Conservation (phyloP, 2,113 vertebrate species). For the Merops nubicus region DNA sequence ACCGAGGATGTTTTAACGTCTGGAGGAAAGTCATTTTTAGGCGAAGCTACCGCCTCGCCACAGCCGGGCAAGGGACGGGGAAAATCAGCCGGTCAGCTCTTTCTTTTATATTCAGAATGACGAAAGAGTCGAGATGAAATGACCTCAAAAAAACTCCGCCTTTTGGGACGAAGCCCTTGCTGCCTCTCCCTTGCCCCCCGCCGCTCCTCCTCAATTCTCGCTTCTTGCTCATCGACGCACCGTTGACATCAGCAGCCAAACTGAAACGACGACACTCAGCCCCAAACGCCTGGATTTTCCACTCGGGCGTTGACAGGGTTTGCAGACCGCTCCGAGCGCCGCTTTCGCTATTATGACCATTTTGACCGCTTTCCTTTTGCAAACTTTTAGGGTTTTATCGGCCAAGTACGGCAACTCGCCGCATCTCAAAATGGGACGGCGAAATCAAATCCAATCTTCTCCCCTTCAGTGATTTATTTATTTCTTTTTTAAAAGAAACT, state of each 20-base stretch:
- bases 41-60: not conserved
- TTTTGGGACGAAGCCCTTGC: not conserved
- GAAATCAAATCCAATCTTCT: not conserved
- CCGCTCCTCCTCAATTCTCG: not conserved
- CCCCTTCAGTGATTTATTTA: too few relatives aligned
- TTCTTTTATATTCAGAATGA: not conserved
- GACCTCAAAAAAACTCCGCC: not conserved
- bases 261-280: not conserved
- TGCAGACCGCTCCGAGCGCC: not conserved
- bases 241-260: not conserved
- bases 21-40: not conserved
- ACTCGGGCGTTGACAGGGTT: not conserved
- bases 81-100: not conserved
- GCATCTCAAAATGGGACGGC: not conserved
- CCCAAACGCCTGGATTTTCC: not conserved
- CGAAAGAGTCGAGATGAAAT: not conserved
- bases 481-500: not conserved
- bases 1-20: not conserved
- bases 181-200: not conserved
- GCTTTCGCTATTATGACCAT: not conserved
- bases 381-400: not conserved
- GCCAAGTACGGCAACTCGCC: not conserved
- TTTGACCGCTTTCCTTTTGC: not conserved
- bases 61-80: not conserved
- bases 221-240: not conserved